Evolutionary conservation across 2,797 vertebrate species (phyloP).

Genomic region (Megalops cyprinoides): DNA sequence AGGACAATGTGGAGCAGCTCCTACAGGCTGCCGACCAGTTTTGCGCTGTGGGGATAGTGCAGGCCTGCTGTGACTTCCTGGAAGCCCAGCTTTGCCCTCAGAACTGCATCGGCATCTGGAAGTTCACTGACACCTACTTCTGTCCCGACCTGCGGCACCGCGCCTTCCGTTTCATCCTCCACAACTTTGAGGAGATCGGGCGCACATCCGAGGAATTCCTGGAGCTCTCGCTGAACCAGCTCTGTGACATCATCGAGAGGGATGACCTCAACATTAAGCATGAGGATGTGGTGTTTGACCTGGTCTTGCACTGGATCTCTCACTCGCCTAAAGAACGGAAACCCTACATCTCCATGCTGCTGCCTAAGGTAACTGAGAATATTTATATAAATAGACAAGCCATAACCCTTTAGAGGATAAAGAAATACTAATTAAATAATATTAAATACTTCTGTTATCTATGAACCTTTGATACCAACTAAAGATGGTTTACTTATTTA

Average conservation of each 20-base stretch:
- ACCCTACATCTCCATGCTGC: neutral
- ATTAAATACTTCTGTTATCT: conserved; percentile 42
- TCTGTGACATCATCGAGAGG: conserved; percentile 69
- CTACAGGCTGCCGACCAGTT: conserved; percentile 72
- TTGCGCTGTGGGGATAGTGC: conserved; percentile 68
- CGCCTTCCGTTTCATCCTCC: conserved; percentile 71
- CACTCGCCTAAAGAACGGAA: neutral
- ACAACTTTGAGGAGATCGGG: conserved; percentile 72
- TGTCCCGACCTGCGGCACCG: conserved; percentile 68
- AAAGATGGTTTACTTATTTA: neutral
- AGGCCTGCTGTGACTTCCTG: conserved; percentile 72
- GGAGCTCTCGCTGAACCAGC: conserved; percentile 64
- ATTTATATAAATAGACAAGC: neutral
- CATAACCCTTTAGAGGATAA: neutral
- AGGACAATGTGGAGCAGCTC: conserved; percentile 65
- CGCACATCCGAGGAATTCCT: conserved; percentile 65
- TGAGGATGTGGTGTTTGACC: conserved; percentile 70
- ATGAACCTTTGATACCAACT: neutral
- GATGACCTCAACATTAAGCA: conserved; percentile 71
- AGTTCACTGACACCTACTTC: conserved; percentile 64
- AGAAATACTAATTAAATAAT: neutral
- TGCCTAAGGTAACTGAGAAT: neutral
- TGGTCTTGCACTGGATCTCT: conserved; percentile 45
- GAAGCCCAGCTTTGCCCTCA: conserved; percentile 70
- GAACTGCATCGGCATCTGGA: conserved; percentile 75